These are phyloP conservation scores for Agrilus planipennis DNA, from an alignment of 1,140 invertebrate species.

Conservation along the genomic window DNA sequence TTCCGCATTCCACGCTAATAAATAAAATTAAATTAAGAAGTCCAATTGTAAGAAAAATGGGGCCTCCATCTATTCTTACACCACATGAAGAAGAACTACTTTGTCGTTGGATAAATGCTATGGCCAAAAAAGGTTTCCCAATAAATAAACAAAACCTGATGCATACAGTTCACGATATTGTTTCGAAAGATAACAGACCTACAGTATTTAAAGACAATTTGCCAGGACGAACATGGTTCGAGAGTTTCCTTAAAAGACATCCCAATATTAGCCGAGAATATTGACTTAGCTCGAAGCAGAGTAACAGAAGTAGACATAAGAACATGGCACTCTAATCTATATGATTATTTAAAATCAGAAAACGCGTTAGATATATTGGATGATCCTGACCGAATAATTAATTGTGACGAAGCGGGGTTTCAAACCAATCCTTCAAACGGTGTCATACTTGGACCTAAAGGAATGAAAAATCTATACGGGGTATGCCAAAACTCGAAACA, in stretches of 20 bases:
- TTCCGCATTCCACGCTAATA: slow-evolving; percentile 9
- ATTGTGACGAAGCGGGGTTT: slow-evolving; percentile 24
- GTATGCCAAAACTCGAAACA: slow-evolving; percentile 21
- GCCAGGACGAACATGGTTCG: slow-evolving; percentile 18
- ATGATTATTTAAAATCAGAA: slow-evolving; percentile 12
- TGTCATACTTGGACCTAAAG: background rate
- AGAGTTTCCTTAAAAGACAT: slow-evolving; percentile 23
- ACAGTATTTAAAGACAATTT: slow-evolving; percentile 16
- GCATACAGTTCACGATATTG: slow-evolving; percentile 6
- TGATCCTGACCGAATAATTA: slow-evolving; percentile 13
- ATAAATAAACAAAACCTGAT: slow-evolving; percentile 8
- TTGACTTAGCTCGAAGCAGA: slow-evolving; percentile 15
- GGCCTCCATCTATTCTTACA: slow-evolving; percentile 8
- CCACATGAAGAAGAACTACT: slow-evolving; percentile 9
- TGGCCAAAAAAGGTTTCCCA: slow-evolving; percentile 12
- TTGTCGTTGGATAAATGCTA: slow-evolving; percentile 6
- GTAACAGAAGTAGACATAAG: slow-evolving; percentile 24
- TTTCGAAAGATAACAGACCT: slow-evolving; percentile 3
- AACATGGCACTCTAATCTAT: slow-evolving; percentile 20
- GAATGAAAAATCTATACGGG: slow-evolving; percentile 4
- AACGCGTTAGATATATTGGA: slow-evolving; percentile 10
- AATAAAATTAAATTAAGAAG: slow-evolving; percentile 7
- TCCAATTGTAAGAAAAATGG: slow-evolving; percentile 9
- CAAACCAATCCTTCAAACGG: slow-evolving; percentile 12
- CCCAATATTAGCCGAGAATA: slow-evolving; percentile 19